These are phyloP conservation scores for Aselliscus stoliczkanus DNA, from an alignment of 2,797 vertebrate species.

Conservation along the genomic window DNA sequence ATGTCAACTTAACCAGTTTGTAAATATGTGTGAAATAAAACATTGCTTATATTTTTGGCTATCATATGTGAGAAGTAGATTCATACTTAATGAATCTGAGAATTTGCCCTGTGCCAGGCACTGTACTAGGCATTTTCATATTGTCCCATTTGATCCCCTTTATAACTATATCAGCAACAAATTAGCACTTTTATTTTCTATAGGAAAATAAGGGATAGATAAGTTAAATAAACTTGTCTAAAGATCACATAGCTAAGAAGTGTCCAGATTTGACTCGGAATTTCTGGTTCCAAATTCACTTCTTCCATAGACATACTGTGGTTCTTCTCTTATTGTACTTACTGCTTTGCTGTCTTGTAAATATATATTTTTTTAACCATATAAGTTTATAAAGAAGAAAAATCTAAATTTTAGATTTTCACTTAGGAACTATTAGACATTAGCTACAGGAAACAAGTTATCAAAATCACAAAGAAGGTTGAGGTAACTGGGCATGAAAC, in stretches of 20 bases:
- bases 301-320: background rate
- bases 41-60: background rate
- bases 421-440: background rate
- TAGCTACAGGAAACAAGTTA: background rate
- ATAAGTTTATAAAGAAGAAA: background rate
- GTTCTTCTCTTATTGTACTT: background rate
- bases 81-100: background rate
- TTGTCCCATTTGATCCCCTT: background rate
- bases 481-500: background rate
- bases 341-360: background rate
- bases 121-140: background rate
- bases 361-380: background rate
- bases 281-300: background rate
- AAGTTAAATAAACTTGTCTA: slow-evolving; percentile 1
- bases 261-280: background rate
- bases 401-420: slow-evolving; percentile 33
- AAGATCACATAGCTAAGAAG: background rate
- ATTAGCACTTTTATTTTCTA: background rate
- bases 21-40: background rate
- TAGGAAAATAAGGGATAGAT: background rate
- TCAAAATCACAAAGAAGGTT: background rate
- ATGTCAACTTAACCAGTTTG: background rate
- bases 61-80: background rate
- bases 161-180: background rate
- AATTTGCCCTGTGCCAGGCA: background rate